Evolutionary conservation across 2,888 invertebrate genomes (phyloP).

Genomic region (Machimus rusticus): DNA sequence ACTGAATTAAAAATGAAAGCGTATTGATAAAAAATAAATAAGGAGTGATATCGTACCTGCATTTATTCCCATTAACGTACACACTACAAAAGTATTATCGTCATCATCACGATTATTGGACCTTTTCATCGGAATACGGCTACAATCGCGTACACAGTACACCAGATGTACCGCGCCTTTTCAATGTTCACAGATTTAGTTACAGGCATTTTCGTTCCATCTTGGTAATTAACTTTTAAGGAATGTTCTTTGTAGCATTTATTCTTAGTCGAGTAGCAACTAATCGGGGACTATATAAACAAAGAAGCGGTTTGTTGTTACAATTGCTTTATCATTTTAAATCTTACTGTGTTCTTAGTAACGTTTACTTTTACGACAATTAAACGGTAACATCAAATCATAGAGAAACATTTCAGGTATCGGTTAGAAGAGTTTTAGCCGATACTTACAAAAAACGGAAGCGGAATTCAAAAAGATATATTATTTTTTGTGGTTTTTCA

Average conservation of each 20-base stretch:
- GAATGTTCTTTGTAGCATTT: constrained; percentile 17
- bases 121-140: neutral
- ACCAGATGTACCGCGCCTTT: neutral
- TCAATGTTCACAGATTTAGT: constrained; percentile 13
- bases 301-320: constrained; percentile 27
- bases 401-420: neutral
- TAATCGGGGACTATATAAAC: constrained; percentile 34
- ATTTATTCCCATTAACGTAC: constrained; percentile 36
- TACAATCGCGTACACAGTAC: constrained; percentile 1
- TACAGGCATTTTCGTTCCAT: neutral
- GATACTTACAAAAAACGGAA: constrained; percentile 11
- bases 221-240: neutral
- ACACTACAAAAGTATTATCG: constrained; percentile 29
- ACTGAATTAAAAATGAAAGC: constrained; percentile 14
- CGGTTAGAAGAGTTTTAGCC: neutral
- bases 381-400: constrained; percentile 4
- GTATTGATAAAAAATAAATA: constrained; percentile 5
- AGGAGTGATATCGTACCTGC: constrained; percentile 30
- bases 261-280: constrained; percentile 22
- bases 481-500: neutral
- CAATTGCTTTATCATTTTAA: constrained; percentile 32
- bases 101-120: constrained; percentile 34
- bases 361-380: constrained; percentile 3
- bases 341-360: constrained; percentile 26
- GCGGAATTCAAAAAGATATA: neutral